These are phyloP conservation scores for Cyprinodon diabolis DNA, from an alignment of 2,797 vertebrate genomes.

Conservation along the genomic window DNA sequence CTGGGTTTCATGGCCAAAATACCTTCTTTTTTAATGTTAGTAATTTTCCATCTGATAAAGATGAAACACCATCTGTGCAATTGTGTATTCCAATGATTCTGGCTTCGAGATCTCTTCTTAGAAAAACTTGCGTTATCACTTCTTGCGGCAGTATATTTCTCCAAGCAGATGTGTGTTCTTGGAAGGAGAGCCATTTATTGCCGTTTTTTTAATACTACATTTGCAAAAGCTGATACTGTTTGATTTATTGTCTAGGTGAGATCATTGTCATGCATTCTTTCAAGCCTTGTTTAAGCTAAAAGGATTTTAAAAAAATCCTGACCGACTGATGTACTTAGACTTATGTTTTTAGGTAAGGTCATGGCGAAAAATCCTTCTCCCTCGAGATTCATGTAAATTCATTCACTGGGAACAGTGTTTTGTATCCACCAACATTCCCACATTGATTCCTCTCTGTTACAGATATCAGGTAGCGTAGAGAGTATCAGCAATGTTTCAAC, in stretches of 20 bases:
- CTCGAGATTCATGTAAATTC: constrained; percentile 3
- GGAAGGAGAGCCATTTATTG: constrained; percentile 8
- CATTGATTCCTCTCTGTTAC: constrained; percentile 4
- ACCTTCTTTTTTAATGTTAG: neutral
- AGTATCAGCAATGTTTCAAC: constrained; percentile 10
- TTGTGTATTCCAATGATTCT: neutral
- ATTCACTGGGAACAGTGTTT: constrained; percentile 20
- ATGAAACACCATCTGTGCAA: neutral
- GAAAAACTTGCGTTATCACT: constrained; percentile 4
- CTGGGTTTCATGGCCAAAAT: neutral
- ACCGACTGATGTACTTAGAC: constrained; percentile 17
- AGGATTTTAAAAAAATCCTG: constrained; percentile 2
- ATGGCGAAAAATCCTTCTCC: neutral
- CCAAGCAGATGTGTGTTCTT: constrained; percentile 36
- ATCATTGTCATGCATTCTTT: constrained; percentile 8
- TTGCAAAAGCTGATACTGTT: constrained; percentile 13
- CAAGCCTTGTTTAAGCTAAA: constrained; percentile 6
- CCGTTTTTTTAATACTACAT: constrained; percentile 1
- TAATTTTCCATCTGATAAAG: neutral
- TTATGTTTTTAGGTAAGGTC: constrained; percentile 35
- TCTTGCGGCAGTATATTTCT: constrained; percentile 16
- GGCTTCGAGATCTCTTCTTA: neutral
- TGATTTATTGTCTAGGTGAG: constrained; percentile 28
- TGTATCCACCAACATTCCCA: constrained; percentile 7
- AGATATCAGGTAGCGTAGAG: constrained; percentile 32